Percentiles rank a stretch among this genome's conserved stretches.
These are phyloP conservation scores for Choloepus didactylus DNA, from an alignment of 2,797 vertebrate genomes.

Conservation along the genomic window DNA sequence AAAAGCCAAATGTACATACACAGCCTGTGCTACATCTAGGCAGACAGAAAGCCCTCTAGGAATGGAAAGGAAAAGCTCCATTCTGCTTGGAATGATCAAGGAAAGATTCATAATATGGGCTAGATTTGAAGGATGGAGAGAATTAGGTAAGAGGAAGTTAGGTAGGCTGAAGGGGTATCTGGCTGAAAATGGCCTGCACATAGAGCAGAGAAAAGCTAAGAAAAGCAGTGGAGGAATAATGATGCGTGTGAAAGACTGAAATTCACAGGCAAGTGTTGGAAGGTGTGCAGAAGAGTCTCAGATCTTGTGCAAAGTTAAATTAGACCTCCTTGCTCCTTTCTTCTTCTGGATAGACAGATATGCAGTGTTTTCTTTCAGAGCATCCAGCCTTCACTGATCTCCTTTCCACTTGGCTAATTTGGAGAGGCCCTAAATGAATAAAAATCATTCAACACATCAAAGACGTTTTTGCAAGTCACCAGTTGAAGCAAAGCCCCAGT, in stretches of 20 bases:
- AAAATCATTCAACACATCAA: not conserved
- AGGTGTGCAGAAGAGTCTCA: not conserved
- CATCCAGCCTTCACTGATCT: not conserved
- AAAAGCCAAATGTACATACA: not conserved
- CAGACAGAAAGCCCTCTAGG: not conserved
- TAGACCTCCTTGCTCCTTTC: not conserved
- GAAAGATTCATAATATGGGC: not conserved
- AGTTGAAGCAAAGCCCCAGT: conserved; percentile 14
- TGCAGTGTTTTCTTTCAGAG: not conserved
- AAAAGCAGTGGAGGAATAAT: not conserved
- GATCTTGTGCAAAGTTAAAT: not conserved
- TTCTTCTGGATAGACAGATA: not conserved
- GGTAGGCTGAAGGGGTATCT: not conserved
- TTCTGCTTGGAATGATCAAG: not conserved
- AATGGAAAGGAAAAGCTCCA: not conserved
- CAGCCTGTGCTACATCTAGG: not conserved
- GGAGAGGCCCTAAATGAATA: not conserved
- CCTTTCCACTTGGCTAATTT: not conserved
- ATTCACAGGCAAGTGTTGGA: not conserved
- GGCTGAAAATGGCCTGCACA: not conserved
- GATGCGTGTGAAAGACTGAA: not conserved
- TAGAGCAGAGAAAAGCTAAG: not conserved
- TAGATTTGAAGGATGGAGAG: not conserved
- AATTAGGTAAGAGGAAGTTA: not conserved
- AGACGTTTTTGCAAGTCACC: conserved; percentile 31